Evolutionary conservation across 30 jellyfish, hydroid and myxozoan species (phyloP).

Genomic region (Catostylus mosaicus): DNA sequence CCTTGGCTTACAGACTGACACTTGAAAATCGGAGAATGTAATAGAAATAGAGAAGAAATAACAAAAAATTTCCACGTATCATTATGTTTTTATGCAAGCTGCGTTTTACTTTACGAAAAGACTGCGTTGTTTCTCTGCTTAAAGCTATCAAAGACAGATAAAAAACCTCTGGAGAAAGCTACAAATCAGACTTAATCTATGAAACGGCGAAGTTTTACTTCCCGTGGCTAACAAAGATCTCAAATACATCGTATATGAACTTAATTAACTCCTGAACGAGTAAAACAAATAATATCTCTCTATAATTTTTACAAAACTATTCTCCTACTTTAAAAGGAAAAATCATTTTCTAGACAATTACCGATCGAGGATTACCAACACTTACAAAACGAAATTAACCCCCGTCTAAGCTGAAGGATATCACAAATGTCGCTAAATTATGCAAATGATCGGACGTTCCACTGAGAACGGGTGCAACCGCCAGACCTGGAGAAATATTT

Average conservation of each 20-base stretch:
- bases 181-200: conserved; percentile 36
- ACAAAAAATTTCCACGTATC: conserved; percentile 12
- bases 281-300: conserved; percentile 46
- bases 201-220: conserved; percentile 32
- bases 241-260: conserved; percentile 3
- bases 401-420: background rate
- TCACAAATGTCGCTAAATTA: background rate
- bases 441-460: background rate
- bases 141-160: conserved; percentile 51
- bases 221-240: conserved; percentile 7
- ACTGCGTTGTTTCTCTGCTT: conserved; percentile 50
- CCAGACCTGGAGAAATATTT: no score
- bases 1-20: no score
- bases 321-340: background rate
- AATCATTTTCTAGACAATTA: conserved; percentile 6
- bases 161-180: conserved; percentile 44
- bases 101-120: conserved; percentile 40
- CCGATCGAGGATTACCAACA: background rate
- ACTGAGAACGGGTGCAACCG: no score
- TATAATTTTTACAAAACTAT: conserved; percentile 53
- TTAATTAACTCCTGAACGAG: conserved; percentile 15
- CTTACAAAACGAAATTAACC: background rate
- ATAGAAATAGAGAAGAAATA: background rate
- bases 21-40: no score
- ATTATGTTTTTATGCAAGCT: conserved; percentile 12